Percentiles rank a stretch among this genome's conserved stretches.
Evolutionary conservation across 2,888 invertebrate genomes (phyloP).

Genomic region (Nesidiocoris tenuis): DNA sequence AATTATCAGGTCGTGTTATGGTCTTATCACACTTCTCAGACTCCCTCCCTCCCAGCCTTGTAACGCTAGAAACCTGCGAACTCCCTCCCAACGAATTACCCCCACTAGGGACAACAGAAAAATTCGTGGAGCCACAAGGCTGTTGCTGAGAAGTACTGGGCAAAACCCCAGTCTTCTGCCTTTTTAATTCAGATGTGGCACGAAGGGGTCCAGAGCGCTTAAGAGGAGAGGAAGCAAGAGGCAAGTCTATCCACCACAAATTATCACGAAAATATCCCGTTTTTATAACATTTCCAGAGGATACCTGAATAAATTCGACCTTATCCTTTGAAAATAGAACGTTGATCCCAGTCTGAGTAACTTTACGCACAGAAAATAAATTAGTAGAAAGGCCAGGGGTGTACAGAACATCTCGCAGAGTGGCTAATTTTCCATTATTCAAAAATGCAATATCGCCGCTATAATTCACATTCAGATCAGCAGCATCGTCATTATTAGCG

Average conservation of each 20-base stretch:
- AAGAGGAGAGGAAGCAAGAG: background rate
- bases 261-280: background rate
- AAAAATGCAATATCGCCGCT: background rate
- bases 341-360: background rate
- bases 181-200: background rate
- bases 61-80: background rate
- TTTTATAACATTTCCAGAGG: background rate
- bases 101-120: background rate
- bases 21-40: background rate
- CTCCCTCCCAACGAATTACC: background rate
- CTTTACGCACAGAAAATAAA: conserved; percentile 7
- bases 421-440: background rate
- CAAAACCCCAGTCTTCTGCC: background rate
- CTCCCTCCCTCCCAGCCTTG: conserved; percentile 10
- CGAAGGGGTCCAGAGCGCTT: background rate
- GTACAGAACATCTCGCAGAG: conserved; percentile 4
- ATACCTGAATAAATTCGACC: background rate
- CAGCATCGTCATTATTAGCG: background rate
- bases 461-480: background rate
- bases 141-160: background rate
- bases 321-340: background rate
- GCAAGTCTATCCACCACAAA: conserved; percentile 7
- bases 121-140: background rate
- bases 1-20: too few relatives aligned
- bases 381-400: background rate